Evolutionary conservation across 1,140 invertebrate genomes (phyloP), one percentile per base, ranked within the genome.

Genomic region (Campoletis sonorensis): DNA sequence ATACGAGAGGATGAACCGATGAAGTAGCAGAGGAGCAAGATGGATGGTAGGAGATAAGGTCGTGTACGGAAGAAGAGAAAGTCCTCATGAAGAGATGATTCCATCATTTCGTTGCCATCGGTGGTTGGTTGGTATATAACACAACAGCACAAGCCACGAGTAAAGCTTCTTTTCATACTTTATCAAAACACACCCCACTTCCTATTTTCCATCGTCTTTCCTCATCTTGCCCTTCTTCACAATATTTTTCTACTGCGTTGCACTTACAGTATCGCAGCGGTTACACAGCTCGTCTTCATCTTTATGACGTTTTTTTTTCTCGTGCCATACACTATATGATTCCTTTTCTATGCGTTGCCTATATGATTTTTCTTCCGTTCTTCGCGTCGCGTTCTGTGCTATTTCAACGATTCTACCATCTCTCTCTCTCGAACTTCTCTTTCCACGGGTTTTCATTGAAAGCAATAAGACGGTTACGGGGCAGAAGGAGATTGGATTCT

Each of bases 21-120:
- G 77, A 80, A 83, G 71, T 79, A 51, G 71, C 23, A 61, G 49
- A 64, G 71, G 70, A 83, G 75, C 75, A 78, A 83, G 79, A 83
- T 81, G 79, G 79, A 83, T 83, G 79, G 58, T 78, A 79, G 58
- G 72, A 80, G 78, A 80, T 82, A 82, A 82, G 72, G 72, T 73
- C 61, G 77, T 68, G n/a, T 45, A 64, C 26, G 23, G 61, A 23
- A 61, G 78, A 64, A 61, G 67, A 72, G 27, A 79, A 54, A 80
- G 54, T 80, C 75, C 72, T 80, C 73, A 83, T 83, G 68, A 64
- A 83, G 80, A 75, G 61, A 79, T 81, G 61, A 83, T 81, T 81
- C 71, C 79, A 58, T 64, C 51, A 23, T 73, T 64, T 21, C 40
- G 51, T 54, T 80, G 30, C 79, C 45, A 23, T n/a, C 40, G 49